A percentile compares a stretch with the other conserved stretches of the same genome.
Evolutionary conservation across 2,888 invertebrate genomes (phyloP).

Genomic region (Pocota personata): DNA sequence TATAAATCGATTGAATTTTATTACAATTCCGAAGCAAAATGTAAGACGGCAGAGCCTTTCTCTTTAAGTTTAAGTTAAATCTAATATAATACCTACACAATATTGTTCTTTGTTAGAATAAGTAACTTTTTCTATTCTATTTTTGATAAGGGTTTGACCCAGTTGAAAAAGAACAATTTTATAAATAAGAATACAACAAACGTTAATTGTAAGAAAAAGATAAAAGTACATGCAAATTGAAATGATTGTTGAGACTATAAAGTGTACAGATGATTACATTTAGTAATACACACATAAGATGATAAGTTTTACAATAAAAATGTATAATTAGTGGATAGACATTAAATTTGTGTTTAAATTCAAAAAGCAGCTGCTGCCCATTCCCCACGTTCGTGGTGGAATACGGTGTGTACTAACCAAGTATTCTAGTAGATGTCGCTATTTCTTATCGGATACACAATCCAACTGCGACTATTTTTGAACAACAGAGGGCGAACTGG

Average conservation of each 20-base stretch:
- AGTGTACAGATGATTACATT: conserved; percentile 40
- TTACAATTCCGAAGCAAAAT: background rate
- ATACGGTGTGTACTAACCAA: too few species aligned
- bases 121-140: background rate
- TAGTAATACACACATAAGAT: conserved; percentile 8
- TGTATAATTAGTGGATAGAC: conserved; percentile 18
- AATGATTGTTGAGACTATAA: background rate
- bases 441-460: background rate
- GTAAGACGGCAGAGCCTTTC: conserved; percentile 19
- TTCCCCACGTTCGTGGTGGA: background rate
- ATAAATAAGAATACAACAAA: too few species aligned
- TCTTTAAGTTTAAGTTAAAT: conserved; percentile 6
- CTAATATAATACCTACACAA: background rate
- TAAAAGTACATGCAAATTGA: too few species aligned
- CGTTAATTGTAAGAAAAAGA: too few species aligned
- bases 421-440: too few species aligned
- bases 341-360: background rate
- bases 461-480: background rate
- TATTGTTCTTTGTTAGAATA: background rate
- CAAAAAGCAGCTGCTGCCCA: too few species aligned
- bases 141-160: conserved; percentile 54
- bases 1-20: conserved; percentile 47
- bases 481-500: background rate
- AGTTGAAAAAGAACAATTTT: conserved; percentile 3
- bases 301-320: conserved; percentile 54